Evolutionary conservation across 1,140 invertebrate species (phyloP).

Genomic region (Bombus pascuorum): DNA sequence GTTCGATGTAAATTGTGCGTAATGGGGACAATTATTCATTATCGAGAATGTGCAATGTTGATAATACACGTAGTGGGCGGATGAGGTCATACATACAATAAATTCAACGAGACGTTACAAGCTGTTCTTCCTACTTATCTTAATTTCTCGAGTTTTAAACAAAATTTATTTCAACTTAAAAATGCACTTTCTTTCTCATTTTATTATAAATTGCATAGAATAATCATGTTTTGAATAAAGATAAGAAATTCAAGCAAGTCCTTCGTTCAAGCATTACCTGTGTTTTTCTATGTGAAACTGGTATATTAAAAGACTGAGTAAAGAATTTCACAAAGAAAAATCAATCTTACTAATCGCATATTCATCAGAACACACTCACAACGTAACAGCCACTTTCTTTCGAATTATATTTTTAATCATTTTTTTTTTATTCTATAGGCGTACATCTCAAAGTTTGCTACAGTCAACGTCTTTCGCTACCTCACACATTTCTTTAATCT

Average conservation of each 20-base stretch:
- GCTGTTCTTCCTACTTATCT: not conserved
- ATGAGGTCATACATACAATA: constrained; percentile 34
- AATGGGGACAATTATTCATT: constrained; percentile 42
- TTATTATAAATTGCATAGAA: not conserved
- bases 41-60: constrained; percentile 51
- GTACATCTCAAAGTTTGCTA: constrained; percentile 56
- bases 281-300: constrained; percentile 11
- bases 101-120: constrained; percentile 19
- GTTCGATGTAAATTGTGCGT: constrained; percentile 53
- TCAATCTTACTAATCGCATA: not conserved
- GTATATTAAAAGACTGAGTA: constrained; percentile 5
- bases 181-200: not conserved
- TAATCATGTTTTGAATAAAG: not conserved
- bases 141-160: not conserved
- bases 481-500: constrained; percentile 51
- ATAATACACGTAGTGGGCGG: constrained; percentile 55
- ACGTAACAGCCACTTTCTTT: constrained; percentile 12
- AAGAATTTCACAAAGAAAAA: constrained; percentile 10
- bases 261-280: constrained; percentile 8
- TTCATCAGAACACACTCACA: constrained; percentile 15
- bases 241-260: constrained; percentile 8
- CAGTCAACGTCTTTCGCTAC: constrained; percentile 50
- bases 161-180: not conserved
- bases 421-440: constrained; percentile 59
- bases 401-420: constrained; percentile 42